phyloP scores from a whole-genome alignment of 2,888 invertebrate species.

The Allygus modestus region DNA sequence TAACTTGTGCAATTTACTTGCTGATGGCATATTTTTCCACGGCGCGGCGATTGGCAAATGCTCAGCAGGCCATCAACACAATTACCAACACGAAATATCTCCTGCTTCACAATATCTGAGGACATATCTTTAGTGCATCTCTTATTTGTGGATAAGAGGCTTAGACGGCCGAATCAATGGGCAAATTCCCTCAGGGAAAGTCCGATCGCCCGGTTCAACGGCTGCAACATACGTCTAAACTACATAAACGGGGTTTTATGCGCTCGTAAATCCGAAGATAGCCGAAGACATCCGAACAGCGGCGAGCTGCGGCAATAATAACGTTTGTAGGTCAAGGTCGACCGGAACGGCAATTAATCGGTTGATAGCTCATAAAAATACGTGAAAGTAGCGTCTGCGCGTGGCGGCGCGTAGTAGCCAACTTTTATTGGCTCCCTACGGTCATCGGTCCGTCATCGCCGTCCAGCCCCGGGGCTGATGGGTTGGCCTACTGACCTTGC shows the following conservation, averaged over 20 bases:
- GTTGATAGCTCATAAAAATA: slow-evolving; percentile 56
- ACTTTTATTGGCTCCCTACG: slow-evolving; percentile 51
- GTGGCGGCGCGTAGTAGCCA: slow-evolving; percentile 2
- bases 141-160: too few species aligned
- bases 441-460: not conserved
- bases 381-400: slow-evolving; percentile 52
- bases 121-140: too few species aligned
- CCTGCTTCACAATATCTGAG: too few species aligned
- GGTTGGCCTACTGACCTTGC: slow-evolving; percentile 11
- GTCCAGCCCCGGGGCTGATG: not conserved
- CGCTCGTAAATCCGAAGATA: slow-evolving; percentile 46
- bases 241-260: slow-evolving; percentile 48
- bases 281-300: slow-evolving; percentile 40
- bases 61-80: too few species aligned
- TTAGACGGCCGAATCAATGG: slow-evolving; percentile 12
- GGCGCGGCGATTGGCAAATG: too few species aligned
- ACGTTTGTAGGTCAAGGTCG: slow-evolving; percentile 56
- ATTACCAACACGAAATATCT: too few species aligned
- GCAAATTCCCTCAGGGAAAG: not conserved
- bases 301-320: slow-evolving; percentile 49
- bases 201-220: not conserved
- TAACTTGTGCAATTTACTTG: too few species aligned
- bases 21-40: too few species aligned
- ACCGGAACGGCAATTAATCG: slow-evolving; percentile 40
- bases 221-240: slow-evolving; percentile 35